These are phyloP conservation scores for Atherix ibis DNA, from an alignment of 2,888 invertebrate species.

Conservation along the genomic window DNA sequence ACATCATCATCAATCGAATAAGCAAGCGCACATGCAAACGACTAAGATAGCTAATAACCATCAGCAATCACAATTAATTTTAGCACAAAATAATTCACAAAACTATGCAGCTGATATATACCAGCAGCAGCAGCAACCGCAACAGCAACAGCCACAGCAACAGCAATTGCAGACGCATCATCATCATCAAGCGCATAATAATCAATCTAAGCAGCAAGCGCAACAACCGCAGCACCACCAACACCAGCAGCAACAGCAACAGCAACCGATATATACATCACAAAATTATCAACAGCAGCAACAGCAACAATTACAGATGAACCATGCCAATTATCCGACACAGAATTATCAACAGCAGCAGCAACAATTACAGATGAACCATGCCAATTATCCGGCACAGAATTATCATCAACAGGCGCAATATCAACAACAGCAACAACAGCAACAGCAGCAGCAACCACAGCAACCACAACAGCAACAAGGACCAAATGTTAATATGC, in stretches of 20 bases:
- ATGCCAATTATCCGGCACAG: constrained; percentile 8
- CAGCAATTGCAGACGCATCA: constrained; percentile 13
- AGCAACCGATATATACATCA: constrained; percentile 15
- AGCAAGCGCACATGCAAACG: constrained; percentile 31
- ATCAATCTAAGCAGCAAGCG: constrained; percentile 17
- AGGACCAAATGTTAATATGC: constrained; percentile 21
- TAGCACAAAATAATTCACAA: constrained; percentile 16
- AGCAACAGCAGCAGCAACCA: constrained; percentile 22
- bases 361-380: too few relatives aligned
- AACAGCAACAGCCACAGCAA: constrained; percentile 8
- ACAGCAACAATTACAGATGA: constrained; percentile 6
- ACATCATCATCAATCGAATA: constrained; percentile 15
- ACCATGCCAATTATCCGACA: constrained; percentile 11
- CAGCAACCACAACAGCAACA: constrained; percentile 22
- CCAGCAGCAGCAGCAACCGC: neutral
- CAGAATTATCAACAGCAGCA: constrained; percentile 15
- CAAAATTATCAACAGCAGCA: constrained; percentile 15
- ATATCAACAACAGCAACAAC: constrained; percentile 16
- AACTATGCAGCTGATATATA: constrained; percentile 12
- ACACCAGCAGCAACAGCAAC: constrained; percentile 15
- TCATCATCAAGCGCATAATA: constrained; percentile 10
- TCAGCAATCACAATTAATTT: constrained; percentile 13
- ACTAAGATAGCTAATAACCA: constrained; percentile 18
- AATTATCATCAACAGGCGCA: constrained; percentile 5
- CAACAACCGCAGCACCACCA: constrained; percentile 19